A percentile compares a stretch with the other conserved stretches of the same genome.
Evolutionary conservation across 2,113 vertebrate species (phyloP).

Genomic region (Chamaetylas fuelleborni): DNA sequence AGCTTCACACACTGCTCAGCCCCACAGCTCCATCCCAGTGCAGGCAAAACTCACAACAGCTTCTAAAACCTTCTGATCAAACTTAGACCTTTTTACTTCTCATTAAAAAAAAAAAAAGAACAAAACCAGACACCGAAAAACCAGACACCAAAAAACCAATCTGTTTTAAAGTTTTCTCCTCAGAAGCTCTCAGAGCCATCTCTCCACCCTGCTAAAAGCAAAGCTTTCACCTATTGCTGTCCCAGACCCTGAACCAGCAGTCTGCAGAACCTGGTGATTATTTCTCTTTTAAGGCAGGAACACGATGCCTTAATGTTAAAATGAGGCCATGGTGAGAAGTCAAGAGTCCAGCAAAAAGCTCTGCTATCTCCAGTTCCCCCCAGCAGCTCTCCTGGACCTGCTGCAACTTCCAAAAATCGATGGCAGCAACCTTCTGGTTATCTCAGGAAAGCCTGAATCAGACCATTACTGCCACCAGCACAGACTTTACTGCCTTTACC

Average conservation of each 20-base stretch:
- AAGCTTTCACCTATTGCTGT: background rate
- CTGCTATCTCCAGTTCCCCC: background rate
- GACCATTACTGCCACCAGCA: background rate
- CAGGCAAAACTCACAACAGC: background rate
- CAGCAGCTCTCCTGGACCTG: background rate
- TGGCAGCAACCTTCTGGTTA: background rate
- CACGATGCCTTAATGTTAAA: background rate
- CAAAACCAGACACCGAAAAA: background rate
- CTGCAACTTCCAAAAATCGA: background rate
- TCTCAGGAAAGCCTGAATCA: background rate
- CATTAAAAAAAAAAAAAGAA: no score
- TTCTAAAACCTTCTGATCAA: background rate
- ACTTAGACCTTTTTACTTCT: background rate
- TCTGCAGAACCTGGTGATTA: background rate
- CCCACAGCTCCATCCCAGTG: accelerated
- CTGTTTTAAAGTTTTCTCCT: background rate
- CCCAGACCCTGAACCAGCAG: background rate
- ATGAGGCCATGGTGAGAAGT: background rate
- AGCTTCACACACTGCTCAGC: background rate
- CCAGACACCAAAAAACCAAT: background rate
- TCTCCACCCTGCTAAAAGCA: background rate
- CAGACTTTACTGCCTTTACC: background rate
- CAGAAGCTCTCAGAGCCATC: background rate
- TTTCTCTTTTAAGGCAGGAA: background rate
- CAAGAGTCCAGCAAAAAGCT: background rate